Evolutionary conservation across 2,888 invertebrate genomes (phyloP).

Genomic region (Coecobrya sp.): DNA sequence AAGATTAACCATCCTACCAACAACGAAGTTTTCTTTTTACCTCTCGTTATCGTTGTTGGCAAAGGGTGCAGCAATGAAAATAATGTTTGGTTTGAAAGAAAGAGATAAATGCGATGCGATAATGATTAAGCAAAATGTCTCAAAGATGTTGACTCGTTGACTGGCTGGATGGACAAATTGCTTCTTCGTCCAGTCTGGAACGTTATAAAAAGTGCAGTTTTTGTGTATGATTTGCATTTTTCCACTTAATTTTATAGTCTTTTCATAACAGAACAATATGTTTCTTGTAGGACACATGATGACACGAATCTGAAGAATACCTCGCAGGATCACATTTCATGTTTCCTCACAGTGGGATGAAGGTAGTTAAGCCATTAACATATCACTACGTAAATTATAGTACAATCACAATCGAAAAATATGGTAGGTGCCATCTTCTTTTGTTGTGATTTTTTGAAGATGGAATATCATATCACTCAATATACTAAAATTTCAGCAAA

Average conservation of each 20-base stretch:
- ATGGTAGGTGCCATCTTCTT: neutral
- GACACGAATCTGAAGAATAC: neutral
- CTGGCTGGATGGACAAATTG: conserved; percentile 16
- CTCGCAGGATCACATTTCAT: neutral
- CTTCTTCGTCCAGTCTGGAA: neutral
- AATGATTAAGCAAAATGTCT: conserved; percentile 42
- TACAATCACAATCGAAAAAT: neutral
- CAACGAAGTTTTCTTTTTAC: neutral
- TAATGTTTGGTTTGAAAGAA: conserved; percentile 20
- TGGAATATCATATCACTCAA: too few species aligned
- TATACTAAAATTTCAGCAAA: too few species aligned
- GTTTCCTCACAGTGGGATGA: neutral
- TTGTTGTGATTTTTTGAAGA: neutral
- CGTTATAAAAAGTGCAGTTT: conserved; percentile 19
- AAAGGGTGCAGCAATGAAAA: conserved; percentile 35
- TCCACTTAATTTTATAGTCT: conserved; percentile 29
- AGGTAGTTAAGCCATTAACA: neutral
- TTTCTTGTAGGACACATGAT: neutral
- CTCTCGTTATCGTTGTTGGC: neutral
- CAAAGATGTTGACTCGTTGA: conserved; percentile 34
- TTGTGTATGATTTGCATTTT: conserved; percentile 43
- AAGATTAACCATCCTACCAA: neutral
- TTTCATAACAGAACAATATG: conserved; percentile 14
- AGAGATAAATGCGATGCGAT: conserved; percentile 40
- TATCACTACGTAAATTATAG: neutral